Evolutionary conservation across 2,888 invertebrate genomes (phyloP), one percentile per base, ranked within the genome.

Genomic region (Cordilura impudica): DNA sequence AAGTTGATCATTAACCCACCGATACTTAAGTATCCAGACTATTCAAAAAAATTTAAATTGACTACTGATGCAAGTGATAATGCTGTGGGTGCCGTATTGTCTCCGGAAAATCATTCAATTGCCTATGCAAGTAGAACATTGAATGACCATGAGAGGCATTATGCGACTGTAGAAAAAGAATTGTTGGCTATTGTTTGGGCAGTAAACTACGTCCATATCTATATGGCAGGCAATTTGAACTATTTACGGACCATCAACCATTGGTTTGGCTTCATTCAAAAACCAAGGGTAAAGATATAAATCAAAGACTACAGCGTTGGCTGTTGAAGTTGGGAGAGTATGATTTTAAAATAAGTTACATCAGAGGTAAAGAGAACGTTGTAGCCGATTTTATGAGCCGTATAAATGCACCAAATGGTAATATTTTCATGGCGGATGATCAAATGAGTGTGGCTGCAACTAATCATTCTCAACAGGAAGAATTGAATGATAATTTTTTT

Each of bases 241-340:
- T 51, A 45, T 61, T 61, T 61, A 29, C 45, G 7, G 18, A 63
- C 49, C 63, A 63, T 21, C 21, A 23, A 26, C 51, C 51, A 51
- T 26, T 51, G 51, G 51, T 26, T 26, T 51, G 51, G 51, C 51
- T 51, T 51, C 51, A 51, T 51, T 51, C 51, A 5, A 61, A 61
- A 29, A 61, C 23, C 19, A 43, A 21, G 18, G 45, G 26, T 2
- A 49, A 19, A n/a, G 49, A 63, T 49, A 29, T 63, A 12, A 47
- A 63, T 10, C 31, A 47, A 29, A 49, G 63, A 63, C 49, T 63
- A 1, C 63, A 63, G 26, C 26, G 63, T 19, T 63, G 63, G 47
- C 63, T 63, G 23, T 29, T 63, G n/a, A 29, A 26, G n/a, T 29
- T 45, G 16, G 47, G 14, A 16, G 61, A 61, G n/a, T 61, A 61